Percentiles rank a stretch among this genome's conserved stretches.
Evolutionary conservation across 1,140 invertebrate species (phyloP).

Genomic region (Ceratosolen solmsi): DNA sequence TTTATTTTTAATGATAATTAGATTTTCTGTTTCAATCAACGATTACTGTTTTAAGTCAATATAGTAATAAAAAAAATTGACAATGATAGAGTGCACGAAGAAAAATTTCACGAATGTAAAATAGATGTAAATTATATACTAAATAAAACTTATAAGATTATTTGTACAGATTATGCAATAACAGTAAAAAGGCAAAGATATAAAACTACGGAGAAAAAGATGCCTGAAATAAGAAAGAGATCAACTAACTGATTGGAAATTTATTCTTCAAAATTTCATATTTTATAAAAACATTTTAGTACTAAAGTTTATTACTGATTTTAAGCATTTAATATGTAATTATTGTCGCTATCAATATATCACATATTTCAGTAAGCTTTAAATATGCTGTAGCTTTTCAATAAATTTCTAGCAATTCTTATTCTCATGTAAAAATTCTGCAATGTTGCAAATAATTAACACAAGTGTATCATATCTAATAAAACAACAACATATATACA

Average conservation of each 20-base stretch:
- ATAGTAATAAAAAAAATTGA: neutral
- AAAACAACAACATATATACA: neutral
- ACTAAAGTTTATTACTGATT: conserved; percentile 31
- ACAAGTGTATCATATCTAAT: neutral
- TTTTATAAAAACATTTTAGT: conserved; percentile 37
- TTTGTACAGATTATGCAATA: neutral
- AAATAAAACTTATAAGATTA: no score
- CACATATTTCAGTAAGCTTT: conserved; percentile 4
- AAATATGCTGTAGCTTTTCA: conserved; percentile 15
- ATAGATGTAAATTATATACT: neutral
- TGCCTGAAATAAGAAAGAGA: neutral
- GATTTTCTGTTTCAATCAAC: neutral
- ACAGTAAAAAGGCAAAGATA: neutral
- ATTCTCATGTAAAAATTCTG: conserved; percentile 2
- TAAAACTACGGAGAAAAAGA: neutral
- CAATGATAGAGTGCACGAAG: neutral
- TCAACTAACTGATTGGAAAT: conserved; percentile 32
- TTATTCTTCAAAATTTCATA: conserved; percentile 38
- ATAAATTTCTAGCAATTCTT: conserved; percentile 18
- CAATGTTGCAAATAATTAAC: conserved; percentile 29
- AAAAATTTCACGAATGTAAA: neutral
- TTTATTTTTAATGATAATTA: neutral
- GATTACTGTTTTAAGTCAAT: neutral
- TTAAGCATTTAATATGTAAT: conserved; percentile 28
- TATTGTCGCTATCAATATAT: conserved; percentile 28